Percentiles rank a stretch among this genome's conserved stretches.
phyloP scores from a whole-genome alignment of 2,113 vertebrate genomes.

The Leiothrix lutea region DNA sequence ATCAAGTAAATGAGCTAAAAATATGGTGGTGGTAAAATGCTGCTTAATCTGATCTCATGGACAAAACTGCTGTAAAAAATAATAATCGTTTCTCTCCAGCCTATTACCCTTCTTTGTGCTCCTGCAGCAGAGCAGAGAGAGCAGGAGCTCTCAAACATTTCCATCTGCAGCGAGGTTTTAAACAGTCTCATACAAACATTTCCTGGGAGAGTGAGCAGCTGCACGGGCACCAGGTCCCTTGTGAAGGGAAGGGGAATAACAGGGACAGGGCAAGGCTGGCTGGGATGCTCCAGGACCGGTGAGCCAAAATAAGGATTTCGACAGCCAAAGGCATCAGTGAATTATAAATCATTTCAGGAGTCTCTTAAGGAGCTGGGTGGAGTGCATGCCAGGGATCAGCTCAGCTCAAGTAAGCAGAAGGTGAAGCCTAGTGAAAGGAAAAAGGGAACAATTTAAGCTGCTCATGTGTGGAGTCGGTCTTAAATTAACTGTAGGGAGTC shows the following conservation, averaged over 20 bases:
- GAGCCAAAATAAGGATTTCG: background rate
- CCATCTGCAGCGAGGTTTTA: background rate
- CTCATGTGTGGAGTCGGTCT: background rate
- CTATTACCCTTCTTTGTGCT: background rate
- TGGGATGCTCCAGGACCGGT: background rate
- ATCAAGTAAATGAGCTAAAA: slow-evolving; percentile 1
- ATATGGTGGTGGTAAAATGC: background rate
- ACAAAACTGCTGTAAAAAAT: background rate
- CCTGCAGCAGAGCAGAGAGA: background rate
- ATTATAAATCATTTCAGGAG: background rate
- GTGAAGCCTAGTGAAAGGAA: background rate
- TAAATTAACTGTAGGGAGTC: background rate
- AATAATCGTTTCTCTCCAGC: background rate
- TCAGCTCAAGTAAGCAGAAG: background rate
- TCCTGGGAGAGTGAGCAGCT: background rate
- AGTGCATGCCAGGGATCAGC: background rate
- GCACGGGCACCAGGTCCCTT: rapidly evolving
- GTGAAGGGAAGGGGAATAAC: background rate
- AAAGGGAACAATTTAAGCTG: background rate
- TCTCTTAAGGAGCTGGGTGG: background rate
- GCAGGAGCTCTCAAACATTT: background rate
- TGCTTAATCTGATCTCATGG: background rate
- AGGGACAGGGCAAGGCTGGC: background rate
- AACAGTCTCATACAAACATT: background rate
- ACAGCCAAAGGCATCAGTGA: background rate